Evolutionary conservation across 2,888 invertebrate genomes (phyloP), one percentile per base, ranked within the genome.

Genomic region (Melinaea marsaeus): DNA sequence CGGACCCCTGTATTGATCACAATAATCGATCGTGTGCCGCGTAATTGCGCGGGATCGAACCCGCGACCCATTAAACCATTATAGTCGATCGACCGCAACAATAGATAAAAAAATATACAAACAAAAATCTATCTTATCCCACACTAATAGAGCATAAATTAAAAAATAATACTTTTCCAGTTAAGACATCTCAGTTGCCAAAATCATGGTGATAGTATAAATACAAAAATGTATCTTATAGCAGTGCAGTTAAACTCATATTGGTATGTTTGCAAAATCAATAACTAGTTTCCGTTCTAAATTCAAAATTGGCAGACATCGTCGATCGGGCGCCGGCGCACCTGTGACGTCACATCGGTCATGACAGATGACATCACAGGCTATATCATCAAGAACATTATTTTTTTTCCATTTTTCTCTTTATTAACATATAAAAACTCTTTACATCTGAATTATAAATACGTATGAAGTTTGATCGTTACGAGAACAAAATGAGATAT

Each of bases 11-110:
- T 88, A 90, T 90, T 88, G 90, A 90, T 90, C 90, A 89, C 85
- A 86, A 87, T 89, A 89, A 90, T 90, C 89, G 90, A 90, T 90
- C 90, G 90, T 90, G 90, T 90, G 90, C 89, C 90, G 78, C 83
- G 88, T 90, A 90, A 90, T 90, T 88, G 90, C 85, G 82, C 81
- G 75, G 88, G 85, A 84, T 85, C 87, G 84, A 84, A 86, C 85
- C 85, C 79, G 80, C 81, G 81, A 84, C 85, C 89, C 89, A 90
- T 90, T 90, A 90, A 87, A 86, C 88, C 88, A 90, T 90, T 90
- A 90, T 88, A 81, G 76, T 77, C 81, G 83, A 79, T 85, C 83
- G 86, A 85, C 85, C 87, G 84, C 89, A 86, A 90, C 89, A 86
- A 88, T 78, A 75, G 75, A 76, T 72, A 73, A 66, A 65, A 69